phyloP scores from a whole-genome alignment of 1,140 invertebrate species.

The Tetraneura akinire region DNA sequence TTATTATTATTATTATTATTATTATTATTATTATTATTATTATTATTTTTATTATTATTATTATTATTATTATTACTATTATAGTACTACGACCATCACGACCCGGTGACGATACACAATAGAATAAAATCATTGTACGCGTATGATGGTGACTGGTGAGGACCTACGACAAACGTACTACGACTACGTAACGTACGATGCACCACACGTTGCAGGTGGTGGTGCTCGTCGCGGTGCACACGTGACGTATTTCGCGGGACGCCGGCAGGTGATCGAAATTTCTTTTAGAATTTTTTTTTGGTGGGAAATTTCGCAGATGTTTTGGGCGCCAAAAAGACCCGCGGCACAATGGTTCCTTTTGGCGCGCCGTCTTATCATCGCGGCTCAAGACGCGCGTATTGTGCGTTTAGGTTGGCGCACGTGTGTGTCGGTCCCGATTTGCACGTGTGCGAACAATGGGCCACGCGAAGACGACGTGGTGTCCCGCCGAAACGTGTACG shows the following conservation, averaged over 20 bases:
- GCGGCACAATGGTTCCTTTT: slow-evolving; percentile 12
- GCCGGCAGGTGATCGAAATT: not conserved
- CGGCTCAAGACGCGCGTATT: not conserved
- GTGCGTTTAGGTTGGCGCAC: not conserved
- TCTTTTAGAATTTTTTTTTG: slow-evolving; percentile 12
- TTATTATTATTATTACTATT: too few relatives aligned
- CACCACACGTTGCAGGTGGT: not conserved
- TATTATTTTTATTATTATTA: too few relatives aligned
- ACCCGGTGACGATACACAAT: too few relatives aligned
- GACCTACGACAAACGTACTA: too few relatives aligned
- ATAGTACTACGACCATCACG: too few relatives aligned
- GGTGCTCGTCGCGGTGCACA: slow-evolving; percentile 6
- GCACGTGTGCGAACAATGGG: slow-evolving; percentile 35
- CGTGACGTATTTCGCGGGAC: not conserved
- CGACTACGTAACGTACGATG: too few relatives aligned
- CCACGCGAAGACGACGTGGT: not conserved
- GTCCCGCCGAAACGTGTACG: slow-evolving; percentile 28
- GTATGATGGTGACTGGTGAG: too few relatives aligned
- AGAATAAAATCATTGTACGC: too few relatives aligned
- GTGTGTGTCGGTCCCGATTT: not conserved
- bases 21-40: too few relatives aligned
- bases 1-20: too few relatives aligned
- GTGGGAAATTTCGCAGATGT: slow-evolving; percentile 37
- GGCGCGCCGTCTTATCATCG: not conserved
- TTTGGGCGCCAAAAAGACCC: slow-evolving; percentile 40